Evolutionary conservation across 2,888 invertebrate species (phyloP), one percentile per base, ranked within the genome.

Genomic region (Gisinianus flammeolus): DNA sequence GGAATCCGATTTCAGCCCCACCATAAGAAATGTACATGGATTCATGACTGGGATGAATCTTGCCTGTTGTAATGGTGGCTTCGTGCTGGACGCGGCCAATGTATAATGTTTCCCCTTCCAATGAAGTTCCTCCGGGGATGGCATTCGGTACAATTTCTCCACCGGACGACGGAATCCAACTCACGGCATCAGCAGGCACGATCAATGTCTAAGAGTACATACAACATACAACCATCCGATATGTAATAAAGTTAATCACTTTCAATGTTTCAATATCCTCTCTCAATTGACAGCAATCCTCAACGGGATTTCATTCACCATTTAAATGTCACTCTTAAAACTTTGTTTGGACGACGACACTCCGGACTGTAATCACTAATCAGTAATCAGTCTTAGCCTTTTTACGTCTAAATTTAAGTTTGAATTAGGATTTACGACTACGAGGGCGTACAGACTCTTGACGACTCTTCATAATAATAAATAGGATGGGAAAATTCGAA

Each of bases 21-120:
- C 89, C 94, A 86, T 91, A 95, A 19, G 95, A 91, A 87, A 95
- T 93, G 90, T 95, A 95, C 86, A 93, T 92, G 75, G 92, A 91
- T 31, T 91, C 92, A 86, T 94, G 94, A 10, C 93, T 93, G 54
- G 92, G 91, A 85, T 95, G 95, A 1, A 95, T 92, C 88, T 95
- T 95, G 85, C 95, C 94, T 31, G 92, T 90, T 30, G 93, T 93
- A 68, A 93, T 82, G 79, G 92, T 91, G 78, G 92, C 93, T 84
- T 94, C 93, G 85, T 94, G 94, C 56, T 89, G 88, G 0, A 92
- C 93, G 81, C 94, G 91, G 22, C 94, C 95, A 54, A 94, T 88
- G 87, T 90, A 94, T 1, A 95, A 89, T 0, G 93, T 91, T 86
- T 95, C 95, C 0, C 94, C 94, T 35, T 75, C 72, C 5, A 69